These are phyloP conservation scores for Chaetogeoica ovagalla DNA, from an alignment of 2,888 invertebrate species.

Conservation along the genomic window DNA sequence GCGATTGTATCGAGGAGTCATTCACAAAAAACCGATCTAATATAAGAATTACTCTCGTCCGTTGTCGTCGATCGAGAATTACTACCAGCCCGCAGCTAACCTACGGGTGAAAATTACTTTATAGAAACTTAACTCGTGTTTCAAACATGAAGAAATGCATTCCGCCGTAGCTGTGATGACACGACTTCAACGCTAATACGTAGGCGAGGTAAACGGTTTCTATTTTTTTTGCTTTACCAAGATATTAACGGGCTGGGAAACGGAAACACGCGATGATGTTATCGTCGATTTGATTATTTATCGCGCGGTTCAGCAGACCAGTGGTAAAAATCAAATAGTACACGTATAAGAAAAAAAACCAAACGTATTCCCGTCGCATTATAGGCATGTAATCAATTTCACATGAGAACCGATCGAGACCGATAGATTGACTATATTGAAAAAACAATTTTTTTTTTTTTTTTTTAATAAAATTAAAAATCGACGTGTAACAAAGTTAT, in stretches of 20 bases:
- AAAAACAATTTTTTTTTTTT: no score
- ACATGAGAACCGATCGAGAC: no score
- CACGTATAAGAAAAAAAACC: no score
- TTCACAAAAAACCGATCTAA: no score
- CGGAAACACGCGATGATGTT: constrained; percentile 42
- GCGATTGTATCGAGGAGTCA: no score
- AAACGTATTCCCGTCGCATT: no score
- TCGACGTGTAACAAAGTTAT: no score
- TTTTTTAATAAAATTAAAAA: no score
- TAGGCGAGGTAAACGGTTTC: constrained; percentile 13
- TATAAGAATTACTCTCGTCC: background rate
- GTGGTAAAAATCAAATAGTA: constrained; percentile 5
- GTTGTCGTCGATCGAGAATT: constrained; percentile 7
- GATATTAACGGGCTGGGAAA: constrained; percentile 39
- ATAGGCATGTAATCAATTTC: no score
- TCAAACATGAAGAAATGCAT: background rate
- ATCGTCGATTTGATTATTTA: constrained; percentile 35
- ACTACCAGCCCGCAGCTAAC: background rate
- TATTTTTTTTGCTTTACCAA: background rate
- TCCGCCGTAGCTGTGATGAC: constrained; percentile 10
- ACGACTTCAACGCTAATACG: background rate
- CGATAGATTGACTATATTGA: no score
- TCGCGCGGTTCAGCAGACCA: constrained; percentile 3
- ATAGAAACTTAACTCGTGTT: no score
- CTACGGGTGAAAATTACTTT: no score